These are phyloP conservation scores for Apodemia hepburni DNA, from an alignment of 2,888 invertebrate species.

Conservation along the genomic window DNA sequence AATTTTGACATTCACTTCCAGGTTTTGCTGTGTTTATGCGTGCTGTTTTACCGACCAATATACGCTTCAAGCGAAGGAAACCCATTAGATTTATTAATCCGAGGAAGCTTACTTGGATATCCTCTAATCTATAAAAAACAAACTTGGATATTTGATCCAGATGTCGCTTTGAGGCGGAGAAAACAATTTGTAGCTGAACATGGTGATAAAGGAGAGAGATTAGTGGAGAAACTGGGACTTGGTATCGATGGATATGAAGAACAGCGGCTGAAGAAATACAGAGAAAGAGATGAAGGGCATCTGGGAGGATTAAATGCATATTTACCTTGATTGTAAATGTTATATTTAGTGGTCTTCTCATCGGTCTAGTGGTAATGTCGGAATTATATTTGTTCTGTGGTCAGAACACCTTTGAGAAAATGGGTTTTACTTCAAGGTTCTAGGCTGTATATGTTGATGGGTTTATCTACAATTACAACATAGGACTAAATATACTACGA, in stretches of 20 bases:
- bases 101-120: conserved; percentile 80
- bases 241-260: conserved; percentile 82
- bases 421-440: no score
- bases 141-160: conserved; percentile 84
- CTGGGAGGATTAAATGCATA: conserved; percentile 69
- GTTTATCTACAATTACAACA: no score
- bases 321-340: conserved; percentile 11
- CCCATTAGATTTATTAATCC: conserved; percentile 52
- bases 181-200: conserved; percentile 81
- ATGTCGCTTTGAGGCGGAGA: conserved; percentile 79
- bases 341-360: no score
- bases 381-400: no score
- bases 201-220: conserved; percentile 81
- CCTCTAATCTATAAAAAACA: conserved; percentile 80
- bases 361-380: no score
- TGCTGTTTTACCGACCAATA: conserved; percentile 43
- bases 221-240: conserved; percentile 83
- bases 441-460: neutral
- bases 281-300: conserved; percentile 78
- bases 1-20: conserved; percentile 37
- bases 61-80: conserved; percentile 42
- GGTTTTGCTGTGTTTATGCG: conserved; percentile 42
- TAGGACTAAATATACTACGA: no score
- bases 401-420: no score
- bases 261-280: conserved; percentile 72